These are phyloP conservation scores for Centruroides vittatus DNA, from an alignment of 1,140 invertebrate species.

Conservation along the genomic window DNA sequence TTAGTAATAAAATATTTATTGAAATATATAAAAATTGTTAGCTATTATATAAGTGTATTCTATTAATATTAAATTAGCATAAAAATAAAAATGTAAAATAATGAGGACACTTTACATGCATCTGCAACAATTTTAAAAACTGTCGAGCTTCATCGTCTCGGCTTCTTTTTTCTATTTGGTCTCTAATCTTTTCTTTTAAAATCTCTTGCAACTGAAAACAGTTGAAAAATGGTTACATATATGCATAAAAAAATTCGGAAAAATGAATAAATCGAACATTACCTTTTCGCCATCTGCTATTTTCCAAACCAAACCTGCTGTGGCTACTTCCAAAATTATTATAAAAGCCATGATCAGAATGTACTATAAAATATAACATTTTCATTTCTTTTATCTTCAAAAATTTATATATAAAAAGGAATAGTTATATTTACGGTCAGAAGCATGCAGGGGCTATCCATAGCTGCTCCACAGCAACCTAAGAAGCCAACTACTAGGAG, in stretches of 20 bases:
- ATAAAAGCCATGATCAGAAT: constrained; percentile 15
- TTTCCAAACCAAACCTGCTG: constrained; percentile 19
- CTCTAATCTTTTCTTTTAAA: constrained; percentile 17
- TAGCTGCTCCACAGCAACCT: constrained; percentile 20
- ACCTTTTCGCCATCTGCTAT: constrained; percentile 21
- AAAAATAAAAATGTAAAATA: not conserved
- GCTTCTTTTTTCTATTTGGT: constrained; percentile 15
- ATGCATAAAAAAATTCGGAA: not conserved
- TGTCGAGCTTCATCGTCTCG: constrained; percentile 9
- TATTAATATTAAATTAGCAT: too few relatives aligned
- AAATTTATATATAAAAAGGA: not conserved
- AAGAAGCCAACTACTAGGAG: constrained; percentile 20
- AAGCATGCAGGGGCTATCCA: constrained; percentile 21
- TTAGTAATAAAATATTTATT: too few relatives aligned
- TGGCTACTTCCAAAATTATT: constrained; percentile 17
- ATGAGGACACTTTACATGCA: constrained; percentile 15
- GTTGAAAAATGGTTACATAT: not conserved
- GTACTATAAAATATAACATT: constrained; percentile 15
- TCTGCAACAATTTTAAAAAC: constrained; percentile 21
- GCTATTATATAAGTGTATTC: too few relatives aligned
- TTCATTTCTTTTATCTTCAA: not conserved
- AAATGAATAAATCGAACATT: not conserved
- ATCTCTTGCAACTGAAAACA: constrained; percentile 17
- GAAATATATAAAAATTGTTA: too few relatives aligned
- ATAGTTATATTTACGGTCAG: constrained; percentile 17